Base-by-base conservation (phyloP, 2,888 invertebrate genomes). In the Agelastica alni region DNA sequence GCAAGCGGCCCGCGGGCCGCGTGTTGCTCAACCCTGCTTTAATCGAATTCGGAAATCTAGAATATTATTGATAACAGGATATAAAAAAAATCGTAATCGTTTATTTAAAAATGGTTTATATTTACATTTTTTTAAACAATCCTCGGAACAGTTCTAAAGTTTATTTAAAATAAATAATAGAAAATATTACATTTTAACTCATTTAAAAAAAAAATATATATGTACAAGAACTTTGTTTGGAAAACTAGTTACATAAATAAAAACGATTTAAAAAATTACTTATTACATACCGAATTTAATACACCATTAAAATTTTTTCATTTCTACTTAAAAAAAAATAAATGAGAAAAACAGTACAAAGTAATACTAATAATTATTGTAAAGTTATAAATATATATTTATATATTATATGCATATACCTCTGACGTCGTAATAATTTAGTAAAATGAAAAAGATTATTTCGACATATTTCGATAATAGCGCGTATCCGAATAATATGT, bases 91-190 rank as follows among this genome's bases (percentile, higher is more conserved):
- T 28, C n/a, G 6, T 28, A 28, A 28, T n/a, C n/a, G n/a, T n/a
- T 37, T 31, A 26, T 51, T 47, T 43, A 56, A 56, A 56, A 56
- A 56, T 51, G 28, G 56, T 56, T 61, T 65, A 61, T 62, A 58
- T 64, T 66, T 69, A 61, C 67, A 69, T 66, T 65, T 59, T 55
- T 60, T 65, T 65, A 65, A 69, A 69, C 69, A 68, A 64, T 69
- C 69, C 69, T 64, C 52, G 57, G 56, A 64, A 62, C 62, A 60
- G 45, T 55, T 51, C 47, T 58, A 58, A 54, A 54, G 43, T 56
- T 62, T 59, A 65, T 62, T 63, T 62, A 59, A 61, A 65, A 67
- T 62, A 66, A 64, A 66, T 60, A 64, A 63, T 44, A 48, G 48
- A 59, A 53, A 58, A 65, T 62, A 62, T 60, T 51, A 49, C 53